A percentile compares a stretch with the other conserved stretches of the same genome.
phyloP scores from a whole-genome alignment of 2,888 invertebrate species.

The Galerucella pusilla region DNA sequence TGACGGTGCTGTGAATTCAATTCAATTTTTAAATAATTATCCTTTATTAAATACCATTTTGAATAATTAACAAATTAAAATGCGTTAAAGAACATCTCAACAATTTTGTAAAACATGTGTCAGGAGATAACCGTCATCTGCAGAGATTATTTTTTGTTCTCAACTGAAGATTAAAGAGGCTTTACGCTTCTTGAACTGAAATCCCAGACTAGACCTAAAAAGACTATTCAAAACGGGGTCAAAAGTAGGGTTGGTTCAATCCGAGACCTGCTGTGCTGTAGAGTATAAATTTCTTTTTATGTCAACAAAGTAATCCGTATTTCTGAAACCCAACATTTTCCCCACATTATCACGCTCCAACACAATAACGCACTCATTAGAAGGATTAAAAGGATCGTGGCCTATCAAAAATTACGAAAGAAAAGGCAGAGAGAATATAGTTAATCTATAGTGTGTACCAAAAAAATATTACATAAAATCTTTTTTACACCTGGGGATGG shows the following conservation, averaged over 20 bases:
- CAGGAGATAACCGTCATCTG: not conserved
- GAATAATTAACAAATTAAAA: not conserved
- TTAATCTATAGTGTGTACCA: not conserved
- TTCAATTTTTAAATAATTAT: no score
- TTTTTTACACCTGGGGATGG: no score
- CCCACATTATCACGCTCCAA: not conserved
- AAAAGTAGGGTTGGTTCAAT: not conserved
- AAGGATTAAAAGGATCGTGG: not conserved
- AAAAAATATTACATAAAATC: no score
- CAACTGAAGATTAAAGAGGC: slow-evolving; percentile 6
- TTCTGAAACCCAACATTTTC: not conserved
- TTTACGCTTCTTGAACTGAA: slow-evolving; percentile 12
- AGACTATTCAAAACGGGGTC: slow-evolving; percentile 11
- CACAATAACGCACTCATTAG: slow-evolving; percentile 5
- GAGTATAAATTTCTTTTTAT: slow-evolving; percentile 12
- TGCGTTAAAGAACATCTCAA: not conserved
- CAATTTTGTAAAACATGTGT: not conserved
- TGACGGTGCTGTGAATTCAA: no score
- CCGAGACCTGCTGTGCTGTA: not conserved
- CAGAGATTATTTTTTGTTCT: slow-evolving; percentile 20
- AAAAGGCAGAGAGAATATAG: not conserved
- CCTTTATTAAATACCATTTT: not conserved
- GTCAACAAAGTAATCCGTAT: not conserved
- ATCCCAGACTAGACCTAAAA: slow-evolving; percentile 5
- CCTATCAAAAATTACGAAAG: not conserved